phyloP scores from a whole-genome alignment of 2,113 vertebrate species.

The Zosterops lateralis region DNA sequence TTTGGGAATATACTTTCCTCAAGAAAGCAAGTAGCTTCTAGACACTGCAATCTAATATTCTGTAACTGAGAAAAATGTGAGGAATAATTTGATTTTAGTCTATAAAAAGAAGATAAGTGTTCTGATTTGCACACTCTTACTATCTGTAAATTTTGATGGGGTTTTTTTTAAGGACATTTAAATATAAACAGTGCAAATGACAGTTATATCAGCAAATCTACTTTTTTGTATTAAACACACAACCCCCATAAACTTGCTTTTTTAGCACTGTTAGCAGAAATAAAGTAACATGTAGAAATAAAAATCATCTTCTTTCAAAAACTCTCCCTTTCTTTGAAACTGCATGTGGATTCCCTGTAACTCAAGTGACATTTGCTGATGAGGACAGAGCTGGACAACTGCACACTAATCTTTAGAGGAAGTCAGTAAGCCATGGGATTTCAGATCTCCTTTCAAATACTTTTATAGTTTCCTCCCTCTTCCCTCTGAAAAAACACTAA shows the following conservation, averaged over 20 bases:
- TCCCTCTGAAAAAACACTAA: neutral
- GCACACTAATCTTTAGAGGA: neutral
- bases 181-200: constrained; percentile 75
- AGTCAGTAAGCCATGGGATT: neutral
- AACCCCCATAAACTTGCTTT: neutral
- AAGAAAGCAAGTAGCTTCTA: constrained; percentile 56
- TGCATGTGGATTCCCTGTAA: neutral
- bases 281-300: neutral
- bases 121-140: constrained; percentile 65
- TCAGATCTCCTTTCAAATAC: neutral
- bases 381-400: neutral
- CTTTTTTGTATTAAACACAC: constrained; percentile 12
- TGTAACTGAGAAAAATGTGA: constrained; percentile 70
- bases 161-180: constrained; percentile 68
- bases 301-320: neutral
- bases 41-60: constrained; percentile 64
- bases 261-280: constrained; percentile 17
- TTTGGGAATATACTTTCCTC: constrained; percentile 56
- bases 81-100: constrained; percentile 68
- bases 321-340: neutral
- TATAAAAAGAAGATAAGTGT: constrained; percentile 73
- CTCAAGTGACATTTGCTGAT: neutral
- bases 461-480: neutral
- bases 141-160: constrained; percentile 59
- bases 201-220: constrained; percentile 72